These are phyloP conservation scores for Sebastes taczanowskii DNA, from an alignment of 2,797 vertebrate genomes.

Conservation along the genomic window DNA sequence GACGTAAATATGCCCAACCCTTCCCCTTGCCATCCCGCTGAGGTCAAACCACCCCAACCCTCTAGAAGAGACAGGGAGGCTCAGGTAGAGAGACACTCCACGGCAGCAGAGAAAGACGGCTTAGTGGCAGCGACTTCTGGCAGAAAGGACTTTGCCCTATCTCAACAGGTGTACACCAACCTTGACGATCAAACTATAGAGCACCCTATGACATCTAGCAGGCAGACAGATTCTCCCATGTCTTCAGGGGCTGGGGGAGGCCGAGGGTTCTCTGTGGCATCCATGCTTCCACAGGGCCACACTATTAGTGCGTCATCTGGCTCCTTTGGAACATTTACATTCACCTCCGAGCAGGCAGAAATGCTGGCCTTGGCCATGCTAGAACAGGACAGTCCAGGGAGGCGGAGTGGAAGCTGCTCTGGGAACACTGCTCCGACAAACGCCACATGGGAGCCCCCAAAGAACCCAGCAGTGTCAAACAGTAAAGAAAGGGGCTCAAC, in stretches of 20 bases:
- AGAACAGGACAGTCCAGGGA: conserved; percentile 89
- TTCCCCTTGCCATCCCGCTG: conserved; percentile 54
- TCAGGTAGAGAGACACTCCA: conserved; percentile 54
- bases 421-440: conserved; percentile 60
- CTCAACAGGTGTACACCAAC: conserved; percentile 85
- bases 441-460: conserved; percentile 79
- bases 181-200: conserved; percentile 87
- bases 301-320: conserved; percentile 80
- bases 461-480: conserved; percentile 64
- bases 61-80: conserved; percentile 50
- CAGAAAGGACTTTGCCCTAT: conserved; percentile 78
- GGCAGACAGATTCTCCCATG: conserved; percentile 92
- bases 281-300: conserved; percentile 92
- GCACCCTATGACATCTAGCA: conserved; percentile 78
- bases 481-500: conserved; percentile 73
- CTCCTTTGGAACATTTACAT: conserved; percentile 88
- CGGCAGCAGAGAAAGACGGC: conserved; percentile 51
- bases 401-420: conserved; percentile 70
- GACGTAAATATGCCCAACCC: conserved; percentile 39
- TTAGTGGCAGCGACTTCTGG: conserved; percentile 53
- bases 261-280: conserved; percentile 95
- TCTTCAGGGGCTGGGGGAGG: conserved; percentile 88
- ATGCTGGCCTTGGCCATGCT: conserved; percentile 95
- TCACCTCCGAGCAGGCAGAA: conserved; percentile 93
- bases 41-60: conserved; percentile 57